phyloP scores from a whole-genome alignment of 2,888 invertebrate species.

The Chromoteleia sp. region DNA sequence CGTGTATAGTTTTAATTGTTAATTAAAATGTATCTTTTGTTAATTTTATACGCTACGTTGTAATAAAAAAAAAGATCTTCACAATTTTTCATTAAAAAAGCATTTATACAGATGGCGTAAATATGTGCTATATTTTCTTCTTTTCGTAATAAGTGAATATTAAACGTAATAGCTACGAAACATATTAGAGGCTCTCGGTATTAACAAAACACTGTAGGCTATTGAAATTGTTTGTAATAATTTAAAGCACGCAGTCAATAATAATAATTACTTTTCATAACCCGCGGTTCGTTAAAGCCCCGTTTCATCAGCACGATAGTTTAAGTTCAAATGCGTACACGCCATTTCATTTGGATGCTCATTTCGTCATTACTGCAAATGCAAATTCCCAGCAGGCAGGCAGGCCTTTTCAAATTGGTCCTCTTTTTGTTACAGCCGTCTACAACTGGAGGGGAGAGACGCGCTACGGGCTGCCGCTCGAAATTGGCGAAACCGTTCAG shows the following conservation, averaged over 20 bases:
- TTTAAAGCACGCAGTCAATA: constrained; percentile 16
- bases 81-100: too few species aligned
- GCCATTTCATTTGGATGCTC: constrained; percentile 41
- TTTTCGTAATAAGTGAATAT: constrained; percentile 2
- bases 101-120: too few species aligned
- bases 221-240: constrained; percentile 9
- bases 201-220: too few species aligned
- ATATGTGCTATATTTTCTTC: too few species aligned
- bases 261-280: constrained; percentile 15
- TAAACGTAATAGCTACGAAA: constrained; percentile 1
- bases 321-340: constrained; percentile 10
- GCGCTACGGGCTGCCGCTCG: constrained; percentile 91
- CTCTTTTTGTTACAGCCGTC: constrained; percentile 88
- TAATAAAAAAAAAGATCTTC: too few species aligned
- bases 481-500: constrained; percentile 96
- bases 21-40: too few species aligned
- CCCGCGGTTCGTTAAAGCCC: constrained; percentile 9
- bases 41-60: too few species aligned
- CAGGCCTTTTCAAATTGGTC: constrained; percentile 39
- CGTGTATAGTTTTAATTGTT: too few species aligned
- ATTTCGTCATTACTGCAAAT: constrained; percentile 49
- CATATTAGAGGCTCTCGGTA: neutral
- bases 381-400: constrained; percentile 43
- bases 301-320: constrained; percentile 34
- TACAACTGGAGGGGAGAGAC: constrained; percentile 96